Conservation (phyloP, 2,797 vertebrate genomes). For the Coregonus suidteri region DNA sequence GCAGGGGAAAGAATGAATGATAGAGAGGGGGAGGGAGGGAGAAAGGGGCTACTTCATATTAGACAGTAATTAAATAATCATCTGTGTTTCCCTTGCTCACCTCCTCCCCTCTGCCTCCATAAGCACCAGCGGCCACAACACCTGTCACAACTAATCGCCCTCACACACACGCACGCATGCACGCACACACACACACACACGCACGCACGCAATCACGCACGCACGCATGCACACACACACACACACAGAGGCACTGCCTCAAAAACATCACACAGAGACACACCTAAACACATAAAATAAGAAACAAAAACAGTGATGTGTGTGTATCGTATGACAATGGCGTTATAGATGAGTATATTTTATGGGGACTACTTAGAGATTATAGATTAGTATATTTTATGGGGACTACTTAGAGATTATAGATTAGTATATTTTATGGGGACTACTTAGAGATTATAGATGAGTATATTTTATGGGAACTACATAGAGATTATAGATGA, state of each 20-base stretch:
- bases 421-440: no score
- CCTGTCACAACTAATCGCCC: constrained; percentile 90
- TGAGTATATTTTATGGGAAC: no score
- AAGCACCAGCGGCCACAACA: constrained; percentile 85
- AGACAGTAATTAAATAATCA: constrained; percentile 94
- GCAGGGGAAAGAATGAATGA: constrained; percentile 7
- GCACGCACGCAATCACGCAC: constrained; percentile 12
- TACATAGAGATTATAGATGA: background rate
- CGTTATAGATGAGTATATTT: background rate
- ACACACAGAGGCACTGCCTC: constrained; percentile 9
- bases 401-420: no score
- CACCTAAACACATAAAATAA: constrained; percentile 78
- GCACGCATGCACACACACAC: constrained; percentile 44
- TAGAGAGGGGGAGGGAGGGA: constrained; percentile 35
- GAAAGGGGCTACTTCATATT: constrained; percentile 72
- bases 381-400: no score
- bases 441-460: background rate
- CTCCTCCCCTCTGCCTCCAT: constrained; percentile 73
- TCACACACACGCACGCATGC: constrained; percentile 70
- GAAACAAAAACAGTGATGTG: constrained; percentile 36
- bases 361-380: no score
- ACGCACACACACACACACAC: constrained; percentile 39
- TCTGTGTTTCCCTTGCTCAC: constrained; percentile 84
- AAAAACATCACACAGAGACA: constrained; percentile 37
- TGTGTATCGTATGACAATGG: background rate